Evolutionary conservation across 2,797 vertebrate species (phyloP), one percentile per base, ranked within the genome.

Genomic region (Falco novaeseelandiae): DNA sequence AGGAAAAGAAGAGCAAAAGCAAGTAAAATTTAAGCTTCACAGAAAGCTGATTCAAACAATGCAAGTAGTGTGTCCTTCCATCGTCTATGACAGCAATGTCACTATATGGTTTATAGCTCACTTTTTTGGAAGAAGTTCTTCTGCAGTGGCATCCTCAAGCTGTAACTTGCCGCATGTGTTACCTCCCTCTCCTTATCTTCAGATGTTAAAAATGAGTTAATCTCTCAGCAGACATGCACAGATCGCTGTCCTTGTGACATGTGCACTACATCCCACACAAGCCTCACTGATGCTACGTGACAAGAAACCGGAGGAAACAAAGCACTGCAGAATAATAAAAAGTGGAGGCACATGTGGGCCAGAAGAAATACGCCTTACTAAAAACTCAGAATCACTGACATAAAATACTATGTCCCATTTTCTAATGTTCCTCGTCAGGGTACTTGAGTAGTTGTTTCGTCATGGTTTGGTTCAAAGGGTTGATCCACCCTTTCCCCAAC

Each of bases 271-370:
- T 10, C 32, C 55, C 74, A 63, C 1, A 26, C 21, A 42, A 34
- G 19, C 19, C 66, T 51, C 0, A 0, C 8, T 12, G 22, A 21
- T 7, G 11, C 30, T n/a, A n/a, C 0, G 0, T 27, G 6, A 61
- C 16, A 77, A 58, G 21, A 36, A 59, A 61, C 7, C 18, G 9
- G 14, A 71, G 26, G 48, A 55, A 89, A 77, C 18, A n/a, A 51
- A 89, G 34, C 49, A 73, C n/a, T 57, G 32, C 49, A 69, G n/a
- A 58, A 17, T 5, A 62, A 49, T 5, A 73, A 48, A 61, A 89
- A 61, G 18, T 70, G 11, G 16, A 96, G 44, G 8, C 2, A 0
- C 21, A 38, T 0, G 9, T 22, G 12, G 48, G 40, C 36, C 81
- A 73, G 51, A 78, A 51, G 66, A 70, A 79, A 84, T 13, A 18